Percentiles rank a stretch among this genome's conserved stretches.
Conservation (phyloP, 1,140 invertebrate genomes). For the Listronotus oregonensis region DNA sequence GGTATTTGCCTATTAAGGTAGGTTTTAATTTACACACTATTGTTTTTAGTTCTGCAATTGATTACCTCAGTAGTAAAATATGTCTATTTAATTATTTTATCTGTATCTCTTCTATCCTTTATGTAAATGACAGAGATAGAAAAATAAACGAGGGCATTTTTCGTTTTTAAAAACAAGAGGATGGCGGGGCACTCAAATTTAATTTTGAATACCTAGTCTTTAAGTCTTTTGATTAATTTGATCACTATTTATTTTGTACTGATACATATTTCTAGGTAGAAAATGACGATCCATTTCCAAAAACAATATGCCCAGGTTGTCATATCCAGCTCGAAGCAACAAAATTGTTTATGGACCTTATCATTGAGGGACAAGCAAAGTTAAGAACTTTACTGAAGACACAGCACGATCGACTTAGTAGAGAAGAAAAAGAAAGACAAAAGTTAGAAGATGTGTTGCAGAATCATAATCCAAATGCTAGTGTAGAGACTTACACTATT, state of each 20-base stretch:
- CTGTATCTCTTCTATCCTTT: background rate
- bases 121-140: constrained; percentile 16
- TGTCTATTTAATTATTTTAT: background rate
- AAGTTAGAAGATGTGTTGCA: constrained; percentile 50
- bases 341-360: constrained; percentile 71
- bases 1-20: constrained; percentile 75
- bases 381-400: constrained; percentile 60
- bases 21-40: constrained; percentile 48
- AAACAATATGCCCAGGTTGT: constrained; percentile 74
- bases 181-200: too few relatives aligned
- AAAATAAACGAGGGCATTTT: background rate
- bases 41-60: constrained; percentile 64
- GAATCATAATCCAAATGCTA: constrained; percentile 47
- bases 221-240: constrained; percentile 7
- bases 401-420: constrained; percentile 51
- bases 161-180: too few relatives aligned
- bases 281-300: constrained; percentile 70
- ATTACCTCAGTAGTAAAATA: constrained; percentile 53
- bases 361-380: constrained; percentile 69
- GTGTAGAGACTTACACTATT: constrained; percentile 50
- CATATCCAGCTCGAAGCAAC: constrained; percentile 74
- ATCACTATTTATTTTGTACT: background rate
- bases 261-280: constrained; percentile 59
- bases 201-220: too few relatives aligned
- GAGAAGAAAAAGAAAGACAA: constrained; percentile 47